phyloP scores from a whole-genome alignment of 2,113 vertebrate genomes.

The Pteropus alecto region DNA sequence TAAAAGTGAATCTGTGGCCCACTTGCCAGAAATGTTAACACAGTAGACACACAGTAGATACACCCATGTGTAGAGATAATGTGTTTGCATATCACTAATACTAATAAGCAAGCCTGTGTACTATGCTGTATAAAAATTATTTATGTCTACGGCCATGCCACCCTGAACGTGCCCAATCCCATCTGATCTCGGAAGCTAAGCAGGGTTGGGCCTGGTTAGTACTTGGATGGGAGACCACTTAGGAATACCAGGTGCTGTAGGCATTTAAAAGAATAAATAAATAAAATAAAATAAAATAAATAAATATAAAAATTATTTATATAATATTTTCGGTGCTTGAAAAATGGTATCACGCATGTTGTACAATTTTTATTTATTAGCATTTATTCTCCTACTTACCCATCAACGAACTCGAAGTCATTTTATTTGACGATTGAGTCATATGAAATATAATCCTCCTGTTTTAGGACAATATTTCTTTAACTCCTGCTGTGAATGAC shows the following conservation, averaged over 20 bases:
- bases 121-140: not conserved
- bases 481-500: conserved; percentile 41
- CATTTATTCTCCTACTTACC: conserved; percentile 34
- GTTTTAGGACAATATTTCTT: conserved; percentile 33
- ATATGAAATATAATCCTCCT: not conserved
- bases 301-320: not conserved
- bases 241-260: too few species aligned
- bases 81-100: not conserved
- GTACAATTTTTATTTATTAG: conserved; percentile 22
- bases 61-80: not conserved
- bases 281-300: too few species aligned
- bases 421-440: conserved; percentile 24
- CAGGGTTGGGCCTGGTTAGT: too few species aligned
- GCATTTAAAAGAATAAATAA: too few species aligned
- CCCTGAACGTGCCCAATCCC: too few species aligned
- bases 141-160: not conserved
- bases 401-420: not conserved
- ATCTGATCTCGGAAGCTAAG: too few species aligned
- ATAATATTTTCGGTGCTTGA: not conserved
- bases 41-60: not conserved
- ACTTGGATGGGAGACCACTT: too few species aligned
- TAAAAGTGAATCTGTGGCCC: not conserved
- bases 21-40: not conserved
- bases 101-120: not conserved
- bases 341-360: not conserved